These are phyloP conservation scores for Ornithoptera alexandrae DNA, from an alignment of 2,888 invertebrate genomes.

Conservation along the genomic window DNA sequence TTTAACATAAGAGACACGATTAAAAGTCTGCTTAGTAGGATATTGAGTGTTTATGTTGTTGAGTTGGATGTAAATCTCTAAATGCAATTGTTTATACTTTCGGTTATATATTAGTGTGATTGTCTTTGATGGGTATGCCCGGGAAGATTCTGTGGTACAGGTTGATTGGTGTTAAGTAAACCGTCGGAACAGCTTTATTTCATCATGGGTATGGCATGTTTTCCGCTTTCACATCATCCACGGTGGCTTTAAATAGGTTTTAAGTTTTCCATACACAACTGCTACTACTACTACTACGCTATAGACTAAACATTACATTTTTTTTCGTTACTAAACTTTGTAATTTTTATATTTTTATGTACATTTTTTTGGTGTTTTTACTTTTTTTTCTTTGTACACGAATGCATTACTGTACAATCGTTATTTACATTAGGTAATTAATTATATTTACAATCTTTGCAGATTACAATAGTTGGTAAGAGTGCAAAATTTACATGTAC, in stretches of 20 bases:
- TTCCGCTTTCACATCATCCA: not conserved
- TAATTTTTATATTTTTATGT: not conserved
- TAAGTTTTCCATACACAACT: not conserved
- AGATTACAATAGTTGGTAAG: too few species aligned
- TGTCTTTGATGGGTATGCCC: not conserved
- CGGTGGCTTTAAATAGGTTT: not conserved
- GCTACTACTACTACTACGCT: too few species aligned
- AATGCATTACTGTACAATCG: not conserved
- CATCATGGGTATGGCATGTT: not conserved
- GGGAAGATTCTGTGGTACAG: not conserved
- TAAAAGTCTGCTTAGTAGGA: too few species aligned
- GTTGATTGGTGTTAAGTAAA: not conserved
- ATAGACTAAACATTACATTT: not conserved
- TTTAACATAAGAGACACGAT: too few species aligned
- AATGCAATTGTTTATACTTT: not conserved
- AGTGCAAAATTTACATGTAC: too few species aligned
- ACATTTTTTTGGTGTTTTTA: not conserved
- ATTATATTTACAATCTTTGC: too few species aligned
- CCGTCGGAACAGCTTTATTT: not conserved
- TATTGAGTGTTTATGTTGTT: too few species aligned
- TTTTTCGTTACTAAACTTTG: not conserved
- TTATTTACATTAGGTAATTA: not conserved
- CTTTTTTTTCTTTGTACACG: not conserved
- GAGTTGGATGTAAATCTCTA: not conserved
- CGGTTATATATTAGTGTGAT: not conserved